Percentiles rank a stretch among this genome's conserved stretches.
Evolutionary conservation across 2,797 vertebrate species (phyloP).

Genomic region (Cephalopachus bancanus): DNA sequence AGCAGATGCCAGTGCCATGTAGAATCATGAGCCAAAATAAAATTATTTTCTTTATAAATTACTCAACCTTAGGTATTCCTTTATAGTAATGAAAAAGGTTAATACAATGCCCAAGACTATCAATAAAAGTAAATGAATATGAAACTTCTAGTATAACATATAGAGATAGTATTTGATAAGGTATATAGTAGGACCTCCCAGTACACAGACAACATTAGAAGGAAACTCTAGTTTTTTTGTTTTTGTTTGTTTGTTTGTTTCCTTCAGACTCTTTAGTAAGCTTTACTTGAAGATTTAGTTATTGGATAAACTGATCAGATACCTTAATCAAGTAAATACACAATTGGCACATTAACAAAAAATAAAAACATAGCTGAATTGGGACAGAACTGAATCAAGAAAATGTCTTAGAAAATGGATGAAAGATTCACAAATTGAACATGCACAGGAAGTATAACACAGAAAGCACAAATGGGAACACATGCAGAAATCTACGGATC

Average conservation of each 20-base stretch:
- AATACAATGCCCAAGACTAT: constrained; percentile 31
- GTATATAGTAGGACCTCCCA: not conserved
- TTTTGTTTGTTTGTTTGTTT: no score
- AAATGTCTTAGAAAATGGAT: not conserved
- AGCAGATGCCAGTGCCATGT: no score
- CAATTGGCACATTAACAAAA: not conserved
- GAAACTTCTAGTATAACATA: accelerated
- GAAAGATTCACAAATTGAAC: not conserved
- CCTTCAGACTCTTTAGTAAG: not conserved
- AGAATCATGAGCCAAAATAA: no score
- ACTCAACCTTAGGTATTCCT: no score
- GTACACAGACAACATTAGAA: not conserved
- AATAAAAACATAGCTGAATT: not conserved
- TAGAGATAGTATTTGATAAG: not conserved
- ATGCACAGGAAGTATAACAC: not conserved
- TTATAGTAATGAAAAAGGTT: no score
- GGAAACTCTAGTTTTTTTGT: not conserved
- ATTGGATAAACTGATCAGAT: not conserved
- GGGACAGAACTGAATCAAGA: not conserved
- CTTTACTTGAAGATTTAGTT: not conserved
- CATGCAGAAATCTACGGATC: accelerated
- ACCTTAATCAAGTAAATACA: not conserved
- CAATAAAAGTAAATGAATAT: not conserved
- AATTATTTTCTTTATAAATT: no score
- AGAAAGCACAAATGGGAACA: no score